Evolutionary conservation across 2,888 invertebrate species (phyloP), one percentile per base, ranked within the genome.

Genomic region (Luperina nickerlii): DNA sequence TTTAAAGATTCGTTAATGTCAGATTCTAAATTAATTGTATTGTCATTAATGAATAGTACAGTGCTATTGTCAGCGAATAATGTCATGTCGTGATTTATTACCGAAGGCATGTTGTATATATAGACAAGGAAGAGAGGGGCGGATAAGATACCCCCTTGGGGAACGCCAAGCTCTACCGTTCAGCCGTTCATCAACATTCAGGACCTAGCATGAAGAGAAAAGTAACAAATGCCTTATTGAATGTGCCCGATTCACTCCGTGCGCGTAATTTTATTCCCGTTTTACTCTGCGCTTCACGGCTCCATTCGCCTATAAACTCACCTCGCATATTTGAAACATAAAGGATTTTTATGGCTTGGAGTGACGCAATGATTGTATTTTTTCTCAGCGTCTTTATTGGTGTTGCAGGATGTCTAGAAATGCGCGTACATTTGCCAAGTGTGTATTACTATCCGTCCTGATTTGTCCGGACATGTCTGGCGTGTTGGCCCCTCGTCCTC

Each of bases 271-370:
- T 82, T 62, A 79, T 84, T 82, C 71, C 66, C 62, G 67, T 84
- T 79, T 71, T 60, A 76, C 63, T 70, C 8, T 45, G 15, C 65
- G 48, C 54, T 88, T 82, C 65, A 69, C 69, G 57, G 71, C 54
- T 78, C 72, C 57, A 65, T 80, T 76, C 73, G 54, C 38, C 76
- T 57, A 74, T 81, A 81, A 87, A 88, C 78, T 85, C 73, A 75
- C 74, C 70, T 79, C 65, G 85, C 68, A 73, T 82, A 89, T 85
- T 73, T 81, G 62, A 76, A 78, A 76, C 84, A 84, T 87, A 78
- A 82, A 86, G 68, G 79, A 72, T 73, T 89, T 84, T 86, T 82
- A 82, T 78, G 48, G 71, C 79, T 71, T 60, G 0, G 20, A 42
- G 74, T 81, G 80, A 78, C 76, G 80, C 73, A 89, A 81, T 78